Conservation (phyloP, 2,113 vertebrate species). For the Bucco capensis region DNA sequence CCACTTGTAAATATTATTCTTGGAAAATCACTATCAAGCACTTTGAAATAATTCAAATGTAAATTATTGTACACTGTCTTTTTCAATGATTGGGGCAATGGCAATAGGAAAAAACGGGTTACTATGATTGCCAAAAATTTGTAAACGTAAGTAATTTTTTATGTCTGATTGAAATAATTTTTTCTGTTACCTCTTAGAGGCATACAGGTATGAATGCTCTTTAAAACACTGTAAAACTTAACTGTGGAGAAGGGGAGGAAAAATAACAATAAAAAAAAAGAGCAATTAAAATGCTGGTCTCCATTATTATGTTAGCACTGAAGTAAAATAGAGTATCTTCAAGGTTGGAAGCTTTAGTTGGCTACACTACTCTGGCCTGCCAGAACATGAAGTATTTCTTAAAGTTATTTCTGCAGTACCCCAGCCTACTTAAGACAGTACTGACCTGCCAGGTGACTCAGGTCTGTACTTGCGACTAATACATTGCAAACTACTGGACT, state of each 20-base stretch:
- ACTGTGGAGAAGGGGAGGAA: conserved; percentile 6
- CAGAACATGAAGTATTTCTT: not conserved
- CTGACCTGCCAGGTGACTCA: not conserved
- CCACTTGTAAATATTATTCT: conserved; percentile 77
- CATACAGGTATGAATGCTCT: conserved; percentile 59
- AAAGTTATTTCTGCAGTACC: not conserved
- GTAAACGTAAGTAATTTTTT: conserved; percentile 78
- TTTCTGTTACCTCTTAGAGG: conserved; percentile 62
- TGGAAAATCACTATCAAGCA: conserved; percentile 87
- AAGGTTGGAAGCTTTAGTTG: not conserved
- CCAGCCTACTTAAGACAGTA: not conserved
- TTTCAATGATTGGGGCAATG: conserved; percentile 87
- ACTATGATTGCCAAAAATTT: conserved; percentile 83
- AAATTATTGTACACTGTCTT: conserved; percentile 85
- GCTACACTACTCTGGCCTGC: not conserved
- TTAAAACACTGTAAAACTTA: conserved; percentile 71
- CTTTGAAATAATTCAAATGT: conserved; percentile 92
- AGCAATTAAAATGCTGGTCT: not conserved
- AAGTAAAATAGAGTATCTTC: not conserved
- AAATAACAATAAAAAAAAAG: conserved; percentile 37
- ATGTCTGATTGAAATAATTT: conserved; percentile 65
- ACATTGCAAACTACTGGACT: not conserved
- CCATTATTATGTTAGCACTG: not conserved
- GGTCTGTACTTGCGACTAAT: not conserved
- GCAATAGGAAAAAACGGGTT: conserved; percentile 87